phyloP scores from a whole-genome alignment of 2,113 vertebrate species.

The Paratilapia polleni region DNA sequence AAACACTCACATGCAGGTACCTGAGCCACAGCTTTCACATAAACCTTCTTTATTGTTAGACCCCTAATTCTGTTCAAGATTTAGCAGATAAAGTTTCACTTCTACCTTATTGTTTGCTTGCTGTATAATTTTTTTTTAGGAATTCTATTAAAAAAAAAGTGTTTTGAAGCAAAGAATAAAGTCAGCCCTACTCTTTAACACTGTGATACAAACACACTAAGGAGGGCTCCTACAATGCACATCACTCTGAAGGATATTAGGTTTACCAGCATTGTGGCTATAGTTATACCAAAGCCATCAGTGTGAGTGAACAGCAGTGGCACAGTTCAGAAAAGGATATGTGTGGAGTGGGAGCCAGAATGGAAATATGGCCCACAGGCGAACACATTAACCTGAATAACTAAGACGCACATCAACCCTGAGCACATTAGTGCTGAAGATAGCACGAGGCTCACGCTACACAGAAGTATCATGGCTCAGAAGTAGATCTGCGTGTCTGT shows the following conservation, averaged over 20 bases:
- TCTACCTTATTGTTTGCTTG: not conserved
- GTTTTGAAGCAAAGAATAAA: not conserved
- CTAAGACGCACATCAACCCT: constrained; percentile 60
- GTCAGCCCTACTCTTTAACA: not conserved
- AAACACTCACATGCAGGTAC: constrained; percentile 88
- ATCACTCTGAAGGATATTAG: constrained; percentile 32
- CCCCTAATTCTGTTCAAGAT: not conserved
- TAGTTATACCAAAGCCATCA: constrained; percentile 44
- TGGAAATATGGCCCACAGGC: constrained; percentile 66
- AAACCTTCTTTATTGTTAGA: not conserved
- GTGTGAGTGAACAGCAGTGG: constrained; percentile 52
- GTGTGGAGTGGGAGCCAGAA: constrained; percentile 56
- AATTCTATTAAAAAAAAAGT: not conserved
- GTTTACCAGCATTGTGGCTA: constrained; percentile 40
- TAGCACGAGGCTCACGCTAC: constrained; percentile 30
- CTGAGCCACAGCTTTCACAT: not conserved
- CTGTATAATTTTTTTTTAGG: not conserved
- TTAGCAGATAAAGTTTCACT: not conserved
- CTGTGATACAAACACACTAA: not conserved
- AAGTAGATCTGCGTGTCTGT: constrained; percentile 4
- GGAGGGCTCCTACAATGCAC: constrained; percentile 17
- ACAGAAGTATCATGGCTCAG: constrained; percentile 3
- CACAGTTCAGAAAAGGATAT: constrained; percentile 48
- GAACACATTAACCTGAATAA: constrained; percentile 76
- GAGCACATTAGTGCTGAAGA: constrained; percentile 50